Percentiles rank a stretch among this genome's conserved stretches.
Evolutionary conservation across 2,797 vertebrate species (phyloP).

Genomic region (Coccyzus lansbergi): DNA sequence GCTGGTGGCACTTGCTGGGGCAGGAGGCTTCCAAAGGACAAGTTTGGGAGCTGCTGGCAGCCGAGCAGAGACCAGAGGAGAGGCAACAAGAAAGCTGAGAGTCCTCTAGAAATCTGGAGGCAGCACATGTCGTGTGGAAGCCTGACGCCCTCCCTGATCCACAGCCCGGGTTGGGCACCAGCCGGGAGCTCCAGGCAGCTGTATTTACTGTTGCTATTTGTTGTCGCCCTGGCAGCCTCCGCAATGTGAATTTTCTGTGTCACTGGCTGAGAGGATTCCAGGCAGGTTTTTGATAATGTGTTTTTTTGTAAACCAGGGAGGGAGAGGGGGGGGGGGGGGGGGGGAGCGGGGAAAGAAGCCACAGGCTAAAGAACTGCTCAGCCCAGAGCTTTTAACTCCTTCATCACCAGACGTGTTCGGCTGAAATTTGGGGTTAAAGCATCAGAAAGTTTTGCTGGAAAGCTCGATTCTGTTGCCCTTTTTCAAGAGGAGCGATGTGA

Average conservation of each 20-base stretch:
- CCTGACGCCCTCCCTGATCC: slow-evolving; percentile 32
- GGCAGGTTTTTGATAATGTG: slow-evolving; percentile 89
- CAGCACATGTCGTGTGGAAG: slow-evolving; percentile 54
- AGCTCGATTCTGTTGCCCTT: background rate
- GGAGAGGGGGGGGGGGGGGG: background rate
- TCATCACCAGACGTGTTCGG: background rate
- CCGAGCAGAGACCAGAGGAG: background rate
- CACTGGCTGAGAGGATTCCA: slow-evolving; percentile 93
- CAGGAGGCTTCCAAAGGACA: background rate
- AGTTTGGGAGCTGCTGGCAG: background rate
- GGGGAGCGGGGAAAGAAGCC: slow-evolving; percentile 4
- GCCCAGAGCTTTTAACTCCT: slow-evolving; percentile 62
- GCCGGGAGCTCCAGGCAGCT: slow-evolving; percentile 85
- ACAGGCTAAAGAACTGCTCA: slow-evolving; percentile 1
- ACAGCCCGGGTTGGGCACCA: slow-evolving; percentile 40
- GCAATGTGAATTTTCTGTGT: slow-evolving; percentile 94
- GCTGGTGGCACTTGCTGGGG: background rate
- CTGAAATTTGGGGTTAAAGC: background rate
- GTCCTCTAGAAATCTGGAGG: background rate
- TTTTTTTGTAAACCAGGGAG: slow-evolving; percentile 72
- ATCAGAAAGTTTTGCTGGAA: background rate
- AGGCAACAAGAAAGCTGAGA: background rate
- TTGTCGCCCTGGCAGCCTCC: slow-evolving; percentile 87
- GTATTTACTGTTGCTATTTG: slow-evolving; percentile 89
- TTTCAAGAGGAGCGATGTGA: background rate